phyloP scores from a whole-genome alignment of 2,797 vertebrate species.

The Rhinatrema bivittatum region DNA sequence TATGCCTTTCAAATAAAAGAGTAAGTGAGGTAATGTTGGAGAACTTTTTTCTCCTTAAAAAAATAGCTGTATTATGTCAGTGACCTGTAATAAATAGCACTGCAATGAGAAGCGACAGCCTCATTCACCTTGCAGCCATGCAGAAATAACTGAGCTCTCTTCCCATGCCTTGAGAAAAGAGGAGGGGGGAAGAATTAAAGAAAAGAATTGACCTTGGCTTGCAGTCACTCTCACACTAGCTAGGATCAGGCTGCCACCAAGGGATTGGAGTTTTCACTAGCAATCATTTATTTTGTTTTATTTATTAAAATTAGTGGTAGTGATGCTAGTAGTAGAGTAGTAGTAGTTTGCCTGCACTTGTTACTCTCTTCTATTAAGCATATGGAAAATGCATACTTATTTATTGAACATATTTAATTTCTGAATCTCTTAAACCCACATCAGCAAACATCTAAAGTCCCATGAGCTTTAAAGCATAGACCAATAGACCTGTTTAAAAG shows the following conservation, averaged over 20 bases:
- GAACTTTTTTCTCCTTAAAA: constrained; percentile 8
- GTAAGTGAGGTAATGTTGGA: constrained; percentile 23
- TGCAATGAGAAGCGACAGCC: constrained; percentile 38
- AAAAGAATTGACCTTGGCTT: constrained; percentile 30
- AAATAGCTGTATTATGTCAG: constrained; percentile 35
- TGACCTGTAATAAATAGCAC: constrained; percentile 50
- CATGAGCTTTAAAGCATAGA: too few species aligned
- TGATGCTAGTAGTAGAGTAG: too few species aligned
- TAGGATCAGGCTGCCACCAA: not conserved
- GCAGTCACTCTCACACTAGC: not conserved
- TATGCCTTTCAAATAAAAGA: constrained; percentile 11
- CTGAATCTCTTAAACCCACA: too few species aligned
- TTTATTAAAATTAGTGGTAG: too few species aligned
- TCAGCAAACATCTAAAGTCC: too few species aligned
- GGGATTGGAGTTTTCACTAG: not conserved
- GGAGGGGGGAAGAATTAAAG: constrained; percentile 21
- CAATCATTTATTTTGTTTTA: constrained; percentile 7
- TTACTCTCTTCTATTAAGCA: too few species aligned
- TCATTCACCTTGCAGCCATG: constrained; percentile 54
- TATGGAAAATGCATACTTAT: too few species aligned
- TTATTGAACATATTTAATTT: too few species aligned
- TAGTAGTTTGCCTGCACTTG: too few species aligned
- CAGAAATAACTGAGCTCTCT: constrained; percentile 45
- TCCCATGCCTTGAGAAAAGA: constrained; percentile 23
- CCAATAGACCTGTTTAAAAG: too few species aligned